Evolutionary conservation across 2,888 invertebrate species (phyloP), one percentile per base, ranked within the genome.

Genomic region (Clivina fossor): DNA sequence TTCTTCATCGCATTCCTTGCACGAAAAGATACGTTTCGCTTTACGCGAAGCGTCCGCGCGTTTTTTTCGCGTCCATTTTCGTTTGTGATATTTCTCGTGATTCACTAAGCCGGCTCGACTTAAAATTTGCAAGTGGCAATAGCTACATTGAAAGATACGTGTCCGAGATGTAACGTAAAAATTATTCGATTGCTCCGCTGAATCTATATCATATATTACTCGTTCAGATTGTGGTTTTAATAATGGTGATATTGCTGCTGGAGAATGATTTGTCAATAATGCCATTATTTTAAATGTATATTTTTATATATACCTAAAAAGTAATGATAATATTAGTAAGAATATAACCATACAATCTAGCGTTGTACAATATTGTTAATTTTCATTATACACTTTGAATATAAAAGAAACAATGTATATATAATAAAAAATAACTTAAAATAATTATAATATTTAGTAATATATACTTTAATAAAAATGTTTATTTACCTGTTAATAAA

Each of bases 81-180:
- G 8, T 13, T 28, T 9, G 20, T 55, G 55, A 20, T 13, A 13
- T 16, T 55, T 55, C 32, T 55, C 55, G 32, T 55, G 55, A 16
- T 47, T 46, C 4, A 32, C 30, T 40, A 30, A 28, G 3, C 55
- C 55, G 3, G 55, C 38, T 55, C 32, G 38, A n/a, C 30, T 47
- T 20, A 11, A 16, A 24, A 37, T 20, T 15, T 13, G 26, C 28
- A 22, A 18, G 5, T 38, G 16, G 30, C 47, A 55, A 18, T 47
- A 55, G 15, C 20, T 44, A 20, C 53, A 53, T 13, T 35, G n/a
- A 44, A 1, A 53, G 19, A 37, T 44, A 53, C 5, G 28, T 18
- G 22, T 26, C 18, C 28, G 33, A 1, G 53, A 53, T 5, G 53
- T 44, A 4, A 35, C 40, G 8, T 16, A n/a, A 13, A 22, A 20